Evolutionary conservation across 2,797 vertebrate species (phyloP).

Genomic region (Tolypeutes matacus): DNA sequence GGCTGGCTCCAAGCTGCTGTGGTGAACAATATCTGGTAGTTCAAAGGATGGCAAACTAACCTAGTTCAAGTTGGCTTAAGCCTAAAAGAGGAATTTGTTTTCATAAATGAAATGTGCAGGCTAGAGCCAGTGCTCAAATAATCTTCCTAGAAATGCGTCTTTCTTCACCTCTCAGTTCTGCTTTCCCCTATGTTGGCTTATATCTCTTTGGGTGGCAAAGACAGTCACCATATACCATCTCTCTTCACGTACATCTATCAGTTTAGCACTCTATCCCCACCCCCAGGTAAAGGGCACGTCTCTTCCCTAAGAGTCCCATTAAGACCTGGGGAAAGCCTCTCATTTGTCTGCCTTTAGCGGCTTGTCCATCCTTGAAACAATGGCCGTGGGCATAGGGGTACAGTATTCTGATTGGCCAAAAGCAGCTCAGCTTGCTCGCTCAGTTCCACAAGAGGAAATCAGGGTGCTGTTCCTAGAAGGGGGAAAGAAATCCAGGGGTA

Average conservation of each 20-base stretch:
- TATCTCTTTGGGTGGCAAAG: background rate
- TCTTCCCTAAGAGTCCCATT: background rate
- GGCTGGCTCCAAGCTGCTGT: background rate
- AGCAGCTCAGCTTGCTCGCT: background rate
- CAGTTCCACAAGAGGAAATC: background rate
- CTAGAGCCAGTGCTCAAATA: background rate
- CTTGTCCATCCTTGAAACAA: background rate
- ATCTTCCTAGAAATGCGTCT: background rate
- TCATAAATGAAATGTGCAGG: background rate
- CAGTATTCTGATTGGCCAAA: background rate
- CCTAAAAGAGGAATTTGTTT: background rate
- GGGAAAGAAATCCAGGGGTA: background rate
- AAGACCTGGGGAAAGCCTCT: background rate
- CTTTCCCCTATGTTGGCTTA: background rate
- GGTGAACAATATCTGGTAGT: background rate
- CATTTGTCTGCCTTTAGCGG: background rate
- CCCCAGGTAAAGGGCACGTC: background rate
- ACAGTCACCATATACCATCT: rapidly evolving
- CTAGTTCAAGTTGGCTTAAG: background rate
- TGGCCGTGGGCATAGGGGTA: background rate
- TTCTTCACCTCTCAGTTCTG: background rate
- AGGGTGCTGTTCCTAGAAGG: background rate
- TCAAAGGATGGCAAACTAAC: background rate
- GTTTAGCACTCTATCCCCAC: background rate
- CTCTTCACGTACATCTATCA: background rate